Conservation (phyloP, 1,140 invertebrate genomes). For the Oscheius sp. region DNA sequence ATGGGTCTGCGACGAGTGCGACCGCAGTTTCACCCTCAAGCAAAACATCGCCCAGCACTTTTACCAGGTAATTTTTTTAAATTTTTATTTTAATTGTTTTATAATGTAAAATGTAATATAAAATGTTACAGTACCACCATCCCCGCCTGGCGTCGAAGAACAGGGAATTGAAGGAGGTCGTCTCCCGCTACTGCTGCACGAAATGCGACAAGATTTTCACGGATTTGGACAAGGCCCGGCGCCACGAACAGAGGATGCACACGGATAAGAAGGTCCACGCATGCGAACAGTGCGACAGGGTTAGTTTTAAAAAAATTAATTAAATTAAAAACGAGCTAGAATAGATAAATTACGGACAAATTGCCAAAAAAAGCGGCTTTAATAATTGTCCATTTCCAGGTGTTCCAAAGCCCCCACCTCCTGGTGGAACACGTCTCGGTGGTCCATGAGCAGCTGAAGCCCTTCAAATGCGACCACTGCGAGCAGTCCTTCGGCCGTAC, state of each 20-base stretch:
- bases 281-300: constrained; percentile 15
- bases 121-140: neutral
- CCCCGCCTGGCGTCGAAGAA: neutral
- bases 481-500: constrained; percentile 14
- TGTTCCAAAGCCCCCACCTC: neutral
- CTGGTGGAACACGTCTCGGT: neutral
- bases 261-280: constrained; percentile 8
- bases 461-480: constrained; percentile 26
- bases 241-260: constrained; percentile 1
- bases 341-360: no score
- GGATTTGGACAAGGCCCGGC: neutral
- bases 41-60: constrained; percentile 30
- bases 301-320: no score
- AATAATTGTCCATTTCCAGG: constrained; percentile 25
- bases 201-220: constrained; percentile 20
- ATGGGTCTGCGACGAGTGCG: constrained; percentile 23
- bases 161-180: neutral
- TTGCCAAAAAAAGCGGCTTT: no score
- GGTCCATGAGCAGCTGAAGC: constrained; percentile 1
- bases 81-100: neutral
- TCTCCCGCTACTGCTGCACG: neutral
- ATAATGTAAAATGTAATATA: no score
- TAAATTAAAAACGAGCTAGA: no score
- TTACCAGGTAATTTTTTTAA: neutral
- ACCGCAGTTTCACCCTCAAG: constrained; percentile 29